Evolutionary conservation across 2,113 vertebrate species (phyloP).

Genomic region (Mobula birostris): DNA sequence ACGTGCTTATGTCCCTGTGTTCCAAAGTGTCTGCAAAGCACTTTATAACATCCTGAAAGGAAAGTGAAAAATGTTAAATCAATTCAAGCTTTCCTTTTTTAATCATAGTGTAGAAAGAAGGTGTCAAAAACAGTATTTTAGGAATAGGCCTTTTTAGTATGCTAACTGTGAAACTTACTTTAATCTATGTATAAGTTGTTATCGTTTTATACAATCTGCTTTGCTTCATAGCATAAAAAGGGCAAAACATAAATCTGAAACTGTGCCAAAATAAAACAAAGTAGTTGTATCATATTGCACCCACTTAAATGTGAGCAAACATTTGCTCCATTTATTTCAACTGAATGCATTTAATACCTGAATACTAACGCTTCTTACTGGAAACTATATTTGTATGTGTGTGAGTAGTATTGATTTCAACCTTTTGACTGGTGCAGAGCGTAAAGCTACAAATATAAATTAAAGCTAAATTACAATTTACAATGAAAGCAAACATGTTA

Average conservation of each 20-base stretch:
- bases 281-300: not conserved
- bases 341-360: not conserved
- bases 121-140: not conserved
- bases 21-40: too few relatives aligned
- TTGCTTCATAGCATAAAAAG: not conserved
- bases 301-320: not conserved
- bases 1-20: too few relatives aligned
- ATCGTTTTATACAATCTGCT: not conserved
- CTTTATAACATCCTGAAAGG: too few relatives aligned
- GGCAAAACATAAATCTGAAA: not conserved
- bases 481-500: not conserved
- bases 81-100: not conserved
- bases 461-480: not conserved
- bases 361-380: not conserved
- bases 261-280: conserved; percentile 27
- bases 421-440: not conserved
- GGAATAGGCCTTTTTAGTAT: not conserved
- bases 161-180: not conserved
- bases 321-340: conserved; percentile 4
- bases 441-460: not conserved
- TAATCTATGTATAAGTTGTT: not conserved
- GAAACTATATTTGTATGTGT: conserved; percentile 6
- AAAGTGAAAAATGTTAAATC: too few relatives aligned
- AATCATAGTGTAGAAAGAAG: not conserved
- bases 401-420: conserved; percentile 15